Evolutionary conservation across 1,140 invertebrate species (phyloP).

Genomic region (Solenopsis fugax): DNA sequence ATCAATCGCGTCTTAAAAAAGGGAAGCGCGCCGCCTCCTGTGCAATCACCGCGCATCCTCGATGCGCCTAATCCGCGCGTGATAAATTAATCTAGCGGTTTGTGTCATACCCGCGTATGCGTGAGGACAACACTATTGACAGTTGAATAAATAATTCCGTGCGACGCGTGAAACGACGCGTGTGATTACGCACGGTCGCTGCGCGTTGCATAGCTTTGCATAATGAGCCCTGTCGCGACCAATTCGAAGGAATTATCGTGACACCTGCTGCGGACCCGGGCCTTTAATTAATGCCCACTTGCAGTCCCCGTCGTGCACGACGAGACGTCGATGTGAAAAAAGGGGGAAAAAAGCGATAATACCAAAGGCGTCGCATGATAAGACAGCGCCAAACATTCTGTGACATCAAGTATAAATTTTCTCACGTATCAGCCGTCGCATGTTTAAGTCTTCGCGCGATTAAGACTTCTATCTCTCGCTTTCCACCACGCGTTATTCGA

Average conservation of each 20-base stretch:
- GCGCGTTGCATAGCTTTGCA: conserved; percentile 60
- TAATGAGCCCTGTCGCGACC: conserved; percentile 35
- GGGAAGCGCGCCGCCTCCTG: neutral
- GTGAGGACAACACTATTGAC: conserved; percentile 53
- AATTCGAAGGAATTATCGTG: conserved; percentile 70
- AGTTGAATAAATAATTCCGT: conserved; percentile 61
- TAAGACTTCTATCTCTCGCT: conserved; percentile 26
- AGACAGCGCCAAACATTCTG: conserved; percentile 7
- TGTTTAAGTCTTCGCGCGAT: conserved; percentile 2
- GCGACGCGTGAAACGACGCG: neutral
- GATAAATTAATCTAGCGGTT: conserved; percentile 58
- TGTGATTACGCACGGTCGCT: conserved; percentile 32
- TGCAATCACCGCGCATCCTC: neutral
- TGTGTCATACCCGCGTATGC: neutral
- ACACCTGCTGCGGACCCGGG: conserved; percentile 61
- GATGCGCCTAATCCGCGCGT: neutral
- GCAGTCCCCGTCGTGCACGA: neutral
- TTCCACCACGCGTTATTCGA: neutral
- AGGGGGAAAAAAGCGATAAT: neutral
- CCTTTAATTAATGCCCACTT: conserved; percentile 62
- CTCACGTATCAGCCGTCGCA: neutral
- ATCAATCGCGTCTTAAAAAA: conserved; percentile 24
- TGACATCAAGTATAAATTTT: conserved; percentile 15
- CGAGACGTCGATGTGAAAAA: neutral
- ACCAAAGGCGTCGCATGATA: neutral